These are phyloP conservation scores for Melanostigma gelatinosum DNA, from an alignment of 2,113 vertebrate genomes.

Conservation along the genomic window DNA sequence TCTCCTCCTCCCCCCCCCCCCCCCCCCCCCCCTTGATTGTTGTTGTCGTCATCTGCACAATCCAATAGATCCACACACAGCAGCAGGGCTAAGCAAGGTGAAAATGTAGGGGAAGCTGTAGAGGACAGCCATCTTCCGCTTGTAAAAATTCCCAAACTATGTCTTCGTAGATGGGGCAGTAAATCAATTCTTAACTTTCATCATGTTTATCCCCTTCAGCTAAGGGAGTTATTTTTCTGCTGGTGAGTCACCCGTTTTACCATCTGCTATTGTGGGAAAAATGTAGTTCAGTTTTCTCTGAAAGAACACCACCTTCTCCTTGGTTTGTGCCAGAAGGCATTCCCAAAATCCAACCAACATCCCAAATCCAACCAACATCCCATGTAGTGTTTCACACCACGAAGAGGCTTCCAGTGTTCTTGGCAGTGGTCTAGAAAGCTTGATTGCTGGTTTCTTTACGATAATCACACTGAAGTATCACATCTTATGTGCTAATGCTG, in stretches of 20 bases:
- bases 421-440: not conserved
- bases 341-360: slow-evolving; percentile 13
- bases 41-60: slow-evolving; percentile 38
- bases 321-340: slow-evolving; percentile 26
- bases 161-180: not conserved
- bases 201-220: too few species aligned
- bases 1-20: not conserved
- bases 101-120: not conserved
- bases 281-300: slow-evolving; percentile 8
- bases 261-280: slow-evolving; percentile 32
- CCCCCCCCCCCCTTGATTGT: slow-evolving; percentile 7
- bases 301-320: slow-evolving; percentile 13
- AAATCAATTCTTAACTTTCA: not conserved
- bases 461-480: not conserved
- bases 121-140: not conserved
- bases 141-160: not conserved
- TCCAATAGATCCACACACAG: slow-evolving; percentile 71
- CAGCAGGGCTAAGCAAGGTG: slow-evolving; percentile 37
- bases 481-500: not conserved
- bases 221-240: not conserved
- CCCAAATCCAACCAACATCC: not conserved
- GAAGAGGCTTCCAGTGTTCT: slow-evolving; percentile 11
- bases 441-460: slow-evolving; percentile 10
- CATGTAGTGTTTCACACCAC: not conserved
- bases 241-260: slow-evolving; percentile 31